Evolutionary conservation across 37 sponge, comb jelly and placozoan genomes (phyloP).

Genomic region (Agelas oroides): DNA sequence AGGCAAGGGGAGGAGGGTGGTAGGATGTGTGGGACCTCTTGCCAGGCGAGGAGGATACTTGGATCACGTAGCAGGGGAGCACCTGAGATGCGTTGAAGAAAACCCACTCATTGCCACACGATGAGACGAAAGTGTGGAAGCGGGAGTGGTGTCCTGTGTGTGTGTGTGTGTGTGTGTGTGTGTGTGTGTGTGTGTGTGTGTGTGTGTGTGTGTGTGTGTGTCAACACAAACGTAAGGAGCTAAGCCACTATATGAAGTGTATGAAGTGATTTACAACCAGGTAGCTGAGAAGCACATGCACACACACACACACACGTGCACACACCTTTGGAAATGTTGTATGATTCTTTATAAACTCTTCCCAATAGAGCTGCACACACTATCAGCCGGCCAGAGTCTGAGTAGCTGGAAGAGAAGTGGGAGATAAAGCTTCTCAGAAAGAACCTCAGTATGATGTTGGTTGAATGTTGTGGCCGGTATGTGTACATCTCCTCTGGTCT

Average conservation of each 20-base stretch:
- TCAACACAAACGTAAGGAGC: neutral
- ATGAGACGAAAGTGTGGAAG: slow-evolving; percentile 7
- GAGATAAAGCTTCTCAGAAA: neutral
- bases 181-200: neutral
- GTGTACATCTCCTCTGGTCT: too few species aligned
- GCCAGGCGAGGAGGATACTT: too few species aligned
- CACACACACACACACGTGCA: too few species aligned
- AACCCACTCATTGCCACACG: slow-evolving; percentile 46
- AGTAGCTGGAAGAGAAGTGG: slow-evolving; percentile 9
- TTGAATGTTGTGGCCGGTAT: too few species aligned
- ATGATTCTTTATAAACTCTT: slow-evolving; percentile 25
- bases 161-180: neutral
- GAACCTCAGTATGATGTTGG: too few species aligned
- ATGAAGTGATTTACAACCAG: too few species aligned
- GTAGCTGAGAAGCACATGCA: too few species aligned
- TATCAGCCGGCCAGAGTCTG: slow-evolving; percentile 37
- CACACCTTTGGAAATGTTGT: neutral
- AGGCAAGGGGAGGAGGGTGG: too few species aligned
- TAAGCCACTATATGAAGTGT: neutral
- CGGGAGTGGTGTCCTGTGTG: slow-evolving; percentile 26
- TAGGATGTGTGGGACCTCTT: too few species aligned
- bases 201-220: neutral
- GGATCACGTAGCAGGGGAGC: too few species aligned
- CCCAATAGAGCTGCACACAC: slow-evolving; percentile 60
- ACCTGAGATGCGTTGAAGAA: too few species aligned